Base-by-base conservation (phyloP, 2,113 vertebrate species). In the Edolisoma coerulescens region DNA sequence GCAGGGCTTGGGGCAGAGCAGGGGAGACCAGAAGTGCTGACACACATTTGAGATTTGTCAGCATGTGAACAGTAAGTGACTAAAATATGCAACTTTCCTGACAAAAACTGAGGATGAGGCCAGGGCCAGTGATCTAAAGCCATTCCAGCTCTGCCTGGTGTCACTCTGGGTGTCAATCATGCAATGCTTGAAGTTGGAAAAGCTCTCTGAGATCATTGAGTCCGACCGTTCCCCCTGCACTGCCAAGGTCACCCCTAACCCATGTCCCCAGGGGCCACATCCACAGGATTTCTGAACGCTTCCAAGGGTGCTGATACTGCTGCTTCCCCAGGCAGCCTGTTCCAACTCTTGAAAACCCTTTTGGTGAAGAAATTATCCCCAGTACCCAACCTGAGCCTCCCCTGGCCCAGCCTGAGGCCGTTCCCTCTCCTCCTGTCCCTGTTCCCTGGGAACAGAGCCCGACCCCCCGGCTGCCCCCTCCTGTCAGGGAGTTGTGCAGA, bases 321-420 rank as follows among this genome's bases (percentile, higher is more conserved):
- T 41, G 1, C 17, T 41, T 26, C 9, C 45, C 47, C 39, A 82
- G 69, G 13, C 24, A 47, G 53, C n/a, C 45, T 45, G 23, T 32
- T 75, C 39, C n/a, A 47, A 6, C 26, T 26, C 14, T 35, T 41
- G 14, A 35, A 52, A 82, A 60, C n/a, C 13, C 3, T 53, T 60
- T 12, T 5, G 5, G 3, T 53, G 16, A 16, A 47, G 61, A 13
- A 47, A 35, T 45, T 30, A 49, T 16, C 15, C 52, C 45, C 12
- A 23, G 11, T 16, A 5, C 17, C 60, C 53, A 6, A 0, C 19
- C 14, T 42, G 5, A 1, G 0, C 19, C 20, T 39, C 1, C 23
- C 39, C 57, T 32, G 21, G 42, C 14, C 8, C 50, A 74, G 10
- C 27, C 44, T 57, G 59, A 7, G 65, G 44, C 59, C 2, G 0